Evolutionary conservation across 35 echinoderm and acorn worm species (phyloP).

Genomic region (Heliocidaris erythrogramma): DNA sequence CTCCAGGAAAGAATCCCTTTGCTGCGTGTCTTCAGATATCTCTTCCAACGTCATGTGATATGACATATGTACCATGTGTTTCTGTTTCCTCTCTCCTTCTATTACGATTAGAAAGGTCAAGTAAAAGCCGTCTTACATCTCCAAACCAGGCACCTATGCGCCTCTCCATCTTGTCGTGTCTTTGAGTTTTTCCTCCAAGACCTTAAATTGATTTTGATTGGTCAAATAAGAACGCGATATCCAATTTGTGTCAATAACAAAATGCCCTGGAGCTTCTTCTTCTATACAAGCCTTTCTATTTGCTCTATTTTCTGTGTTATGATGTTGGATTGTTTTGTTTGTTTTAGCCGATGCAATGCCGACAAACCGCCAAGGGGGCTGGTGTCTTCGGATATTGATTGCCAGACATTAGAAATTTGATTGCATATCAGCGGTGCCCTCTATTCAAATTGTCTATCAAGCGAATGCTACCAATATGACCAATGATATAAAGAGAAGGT

Average conservation of each 20-base stretch:
- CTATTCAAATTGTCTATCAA: not conserved
- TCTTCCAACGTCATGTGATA: not conserved
- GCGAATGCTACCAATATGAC: not conserved
- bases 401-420: constrained; percentile 32
- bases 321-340: not conserved
- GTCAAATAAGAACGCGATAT: constrained; percentile 42
- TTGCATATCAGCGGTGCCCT: constrained; percentile 20
- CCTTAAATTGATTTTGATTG: constrained; percentile 21
- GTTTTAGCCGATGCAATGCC: constrained; percentile 14
- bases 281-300: not conserved
- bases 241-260: constrained; percentile 44
- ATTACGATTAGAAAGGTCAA: not conserved
- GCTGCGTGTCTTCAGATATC: not conserved
- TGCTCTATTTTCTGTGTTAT: not conserved
- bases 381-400: not conserved
- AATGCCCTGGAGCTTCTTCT: not conserved
- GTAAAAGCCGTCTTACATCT: not conserved
- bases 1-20: not conserved
- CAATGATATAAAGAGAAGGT: too few relatives aligned
- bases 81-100: not conserved
- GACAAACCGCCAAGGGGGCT: not conserved
- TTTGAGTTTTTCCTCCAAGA: not conserved
- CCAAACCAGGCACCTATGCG: not conserved
- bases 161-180: not conserved
- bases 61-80: constrained; percentile 16